Conservation (phyloP, 2,888 invertebrate genomes). For the Tridacna gigas region DNA sequence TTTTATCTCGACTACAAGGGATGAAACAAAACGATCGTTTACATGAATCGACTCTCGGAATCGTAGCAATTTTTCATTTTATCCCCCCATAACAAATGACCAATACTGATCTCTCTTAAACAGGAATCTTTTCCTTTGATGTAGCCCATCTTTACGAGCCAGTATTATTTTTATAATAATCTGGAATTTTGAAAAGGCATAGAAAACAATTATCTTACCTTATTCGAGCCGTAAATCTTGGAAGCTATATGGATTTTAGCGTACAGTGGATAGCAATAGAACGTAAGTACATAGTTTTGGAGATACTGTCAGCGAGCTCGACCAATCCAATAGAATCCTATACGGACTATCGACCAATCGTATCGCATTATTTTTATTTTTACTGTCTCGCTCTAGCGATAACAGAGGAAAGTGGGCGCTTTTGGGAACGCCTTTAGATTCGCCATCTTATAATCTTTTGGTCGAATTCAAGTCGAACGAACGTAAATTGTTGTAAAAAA, state of each 20-base stretch:
- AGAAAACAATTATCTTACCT: conserved; percentile 67
- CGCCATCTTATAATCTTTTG: too few species aligned
- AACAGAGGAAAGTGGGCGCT: conserved; percentile 13
- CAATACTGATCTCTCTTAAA: conserved; percentile 24
- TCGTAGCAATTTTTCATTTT: conserved; percentile 21
- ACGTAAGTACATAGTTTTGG: conserved; percentile 21
- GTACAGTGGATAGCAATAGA: conserved; percentile 24
- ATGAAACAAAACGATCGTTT: conserved; percentile 22
- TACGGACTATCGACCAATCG: conserved; percentile 18
- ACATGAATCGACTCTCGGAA: conserved; percentile 14
- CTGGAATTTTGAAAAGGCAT: conserved; percentile 63
- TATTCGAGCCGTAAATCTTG: conserved; percentile 60
- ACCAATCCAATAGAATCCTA: conserved; percentile 4
- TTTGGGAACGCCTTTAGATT: conserved; percentile 12
- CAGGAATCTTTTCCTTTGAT: conserved; percentile 49
- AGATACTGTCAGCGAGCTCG: not conserved
- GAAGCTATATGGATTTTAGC: conserved; percentile 17
- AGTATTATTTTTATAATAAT: conserved; percentile 61
- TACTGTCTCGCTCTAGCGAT: conserved; percentile 26
- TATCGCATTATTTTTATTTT: conserved; percentile 7
- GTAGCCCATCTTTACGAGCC: conserved; percentile 52
- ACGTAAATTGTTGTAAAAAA: too few species aligned
- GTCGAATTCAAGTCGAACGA: too few species aligned
- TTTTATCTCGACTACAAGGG: conserved; percentile 24
- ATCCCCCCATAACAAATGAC: conserved; percentile 45